phyloP scores from a whole-genome alignment of 2,797 vertebrate species.

The Lepidocolaptes lacrymiger region DNA sequence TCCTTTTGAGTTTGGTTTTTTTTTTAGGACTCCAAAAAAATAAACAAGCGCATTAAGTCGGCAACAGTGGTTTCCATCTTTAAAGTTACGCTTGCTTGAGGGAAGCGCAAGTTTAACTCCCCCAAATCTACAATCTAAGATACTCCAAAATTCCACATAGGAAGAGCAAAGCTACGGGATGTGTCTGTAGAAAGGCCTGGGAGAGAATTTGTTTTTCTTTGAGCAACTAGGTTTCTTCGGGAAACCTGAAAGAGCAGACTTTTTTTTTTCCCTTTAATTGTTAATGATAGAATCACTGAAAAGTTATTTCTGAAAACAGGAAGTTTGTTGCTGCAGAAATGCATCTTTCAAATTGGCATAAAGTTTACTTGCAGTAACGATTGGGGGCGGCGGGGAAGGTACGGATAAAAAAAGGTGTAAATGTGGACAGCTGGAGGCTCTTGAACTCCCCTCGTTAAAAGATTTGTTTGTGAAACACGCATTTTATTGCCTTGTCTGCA shows the following conservation, averaged over 20 bases:
- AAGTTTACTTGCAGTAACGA: slow-evolving; percentile 64
- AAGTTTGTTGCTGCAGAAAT: slow-evolving; percentile 39
- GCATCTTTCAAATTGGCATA: background rate
- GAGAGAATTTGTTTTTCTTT: background rate
- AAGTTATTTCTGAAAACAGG: slow-evolving; percentile 49
- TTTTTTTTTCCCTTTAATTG: background rate
- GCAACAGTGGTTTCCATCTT: background rate
- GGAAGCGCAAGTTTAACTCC: background rate
- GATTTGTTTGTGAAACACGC: slow-evolving; percentile 91
- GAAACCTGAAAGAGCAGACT: background rate
- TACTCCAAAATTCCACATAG: background rate
- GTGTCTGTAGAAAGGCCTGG: background rate
- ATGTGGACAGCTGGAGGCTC: slow-evolving; percentile 82
- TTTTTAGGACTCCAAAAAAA: background rate
- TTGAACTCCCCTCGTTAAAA: slow-evolving; percentile 85
- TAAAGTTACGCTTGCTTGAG: background rate
- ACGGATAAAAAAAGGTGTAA: slow-evolving; percentile 63
- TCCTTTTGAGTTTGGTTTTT: background rate
- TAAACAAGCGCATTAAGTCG: background rate
- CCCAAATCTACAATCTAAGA: background rate
- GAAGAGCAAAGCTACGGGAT: background rate
- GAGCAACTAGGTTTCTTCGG: background rate
- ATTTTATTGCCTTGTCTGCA: slow-evolving; percentile 86
- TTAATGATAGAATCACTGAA: background rate
- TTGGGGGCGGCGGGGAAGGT: background rate